These are phyloP conservation scores for Leptura quadrifasciata DNA, from an alignment of 2,888 invertebrate genomes.

Conservation along the genomic window DNA sequence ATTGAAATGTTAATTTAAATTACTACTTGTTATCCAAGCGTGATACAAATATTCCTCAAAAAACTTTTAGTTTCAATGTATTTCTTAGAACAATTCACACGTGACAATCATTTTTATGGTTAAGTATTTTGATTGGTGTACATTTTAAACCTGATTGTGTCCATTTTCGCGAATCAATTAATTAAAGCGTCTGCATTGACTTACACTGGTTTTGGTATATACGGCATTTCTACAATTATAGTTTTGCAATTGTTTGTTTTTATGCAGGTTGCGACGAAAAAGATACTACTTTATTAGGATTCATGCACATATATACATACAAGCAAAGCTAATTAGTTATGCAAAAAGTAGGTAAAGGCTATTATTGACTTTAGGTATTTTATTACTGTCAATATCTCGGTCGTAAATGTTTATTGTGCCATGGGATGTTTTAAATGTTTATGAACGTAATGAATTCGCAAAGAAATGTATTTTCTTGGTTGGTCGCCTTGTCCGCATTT, in stretches of 20 bases:
- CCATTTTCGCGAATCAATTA: constrained; percentile 68
- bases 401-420: constrained; percentile 12
- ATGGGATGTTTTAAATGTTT: constrained; percentile 23
- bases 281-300: constrained; percentile 63
- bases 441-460: not conserved
- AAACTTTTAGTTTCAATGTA: constrained; percentile 54
- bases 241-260: constrained; percentile 51
- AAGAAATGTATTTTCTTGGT: not conserved
- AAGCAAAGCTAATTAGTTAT: constrained; percentile 44
- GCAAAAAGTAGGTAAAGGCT: constrained; percentile 44
- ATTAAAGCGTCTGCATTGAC: constrained; percentile 63
- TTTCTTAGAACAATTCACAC: constrained; percentile 61
- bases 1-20: constrained; percentile 60
- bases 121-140: constrained; percentile 67
- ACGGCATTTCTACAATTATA: constrained; percentile 58
- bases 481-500: constrained; percentile 5
- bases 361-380: constrained; percentile 31
- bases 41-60: constrained; percentile 56
- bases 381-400: constrained; percentile 1
- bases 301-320: constrained; percentile 47
- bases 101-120: constrained; percentile 65
- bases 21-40: constrained; percentile 53
- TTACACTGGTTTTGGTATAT: constrained; percentile 62
- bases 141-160: constrained; percentile 66
- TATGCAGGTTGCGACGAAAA: constrained; percentile 51